phyloP scores from a whole-genome alignment of 2,888 invertebrate genomes.

The Tetramorium bicarinatum region DNA sequence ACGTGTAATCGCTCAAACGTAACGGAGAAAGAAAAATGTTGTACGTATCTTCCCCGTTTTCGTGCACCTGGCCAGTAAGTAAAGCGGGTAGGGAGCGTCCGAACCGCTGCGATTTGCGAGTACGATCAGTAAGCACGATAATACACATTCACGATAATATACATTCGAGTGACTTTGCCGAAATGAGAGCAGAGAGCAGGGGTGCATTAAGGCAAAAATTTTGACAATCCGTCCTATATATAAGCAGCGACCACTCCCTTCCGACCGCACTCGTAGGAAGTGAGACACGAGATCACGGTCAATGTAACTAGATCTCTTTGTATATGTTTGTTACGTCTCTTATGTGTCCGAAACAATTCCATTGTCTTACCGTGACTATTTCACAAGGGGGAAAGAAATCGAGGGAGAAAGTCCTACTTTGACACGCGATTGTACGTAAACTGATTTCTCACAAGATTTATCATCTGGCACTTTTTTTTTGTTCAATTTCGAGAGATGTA shows the following conservation, averaged over 20 bases:
- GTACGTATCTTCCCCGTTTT: constrained; percentile 27
- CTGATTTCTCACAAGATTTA: neutral
- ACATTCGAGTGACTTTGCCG: constrained; percentile 1
- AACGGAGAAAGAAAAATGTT: constrained; percentile 13
- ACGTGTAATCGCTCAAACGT: constrained; percentile 27
- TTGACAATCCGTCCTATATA: constrained; percentile 78
- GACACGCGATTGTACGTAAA: constrained; percentile 1
- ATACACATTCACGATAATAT: constrained; percentile 17
- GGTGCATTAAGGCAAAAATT: constrained; percentile 35
- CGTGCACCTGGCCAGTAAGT: constrained; percentile 26
- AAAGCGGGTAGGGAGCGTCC: neutral
- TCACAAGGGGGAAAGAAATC: neutral
- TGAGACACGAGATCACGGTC: constrained; percentile 23
- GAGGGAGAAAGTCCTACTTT: constrained; percentile 2
- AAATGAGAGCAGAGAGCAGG: constrained; percentile 16
- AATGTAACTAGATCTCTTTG: constrained; percentile 45
- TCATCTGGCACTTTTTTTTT: constrained; percentile 15
- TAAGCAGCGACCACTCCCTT: constrained; percentile 72
- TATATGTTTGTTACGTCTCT: constrained; percentile 45
- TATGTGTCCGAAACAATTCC: constrained; percentile 23
- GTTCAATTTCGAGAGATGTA: neutral
- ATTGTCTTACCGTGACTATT: constrained; percentile 23
- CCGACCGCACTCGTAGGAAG: constrained; percentile 54
- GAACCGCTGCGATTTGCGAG: constrained; percentile 15
- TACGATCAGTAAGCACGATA: constrained; percentile 1